Base-by-base conservation (phyloP, 2,797 vertebrate species). In the Takifugu ocellatus region DNA sequence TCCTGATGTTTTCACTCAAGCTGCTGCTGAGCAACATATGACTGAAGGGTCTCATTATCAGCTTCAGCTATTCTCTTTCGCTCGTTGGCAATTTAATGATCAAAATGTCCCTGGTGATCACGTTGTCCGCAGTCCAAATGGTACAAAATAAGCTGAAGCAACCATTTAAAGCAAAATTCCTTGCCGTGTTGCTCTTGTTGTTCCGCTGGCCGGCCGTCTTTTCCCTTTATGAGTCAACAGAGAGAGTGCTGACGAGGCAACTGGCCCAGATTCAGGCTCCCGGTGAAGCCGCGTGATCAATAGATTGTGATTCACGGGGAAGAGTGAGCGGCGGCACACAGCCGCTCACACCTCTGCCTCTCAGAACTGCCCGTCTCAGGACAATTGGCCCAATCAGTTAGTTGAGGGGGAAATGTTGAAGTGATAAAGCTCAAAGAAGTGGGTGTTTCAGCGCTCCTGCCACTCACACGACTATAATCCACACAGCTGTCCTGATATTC, bases 191-290 rank as follows among this genome's bases (percentile, higher is more conserved):
- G 49, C 43, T 59, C 26, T 56, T 36, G 57, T 56, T 36, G 57
- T 60, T 66, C 68, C 56, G 49, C 61, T 15, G 52, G 27, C 56
- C 62, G 21, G 25, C 24, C 25, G 55, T 62, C 59, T 70, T 75
- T 72, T 63, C 49, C 36, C 51, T 44, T 59, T 47, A 15, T 42
- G 56, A 66, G 54, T 48, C 51, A 51, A 56, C 57, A 61, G 49
- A 70, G 58, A 82, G 61, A 83, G 66, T 81, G 88, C 88, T 87
- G 86, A 90, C 84, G 49, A 57, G 73, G 87, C 84, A 85, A 55
- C 79, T 74, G 73, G 79, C 77, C 67, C 68, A 79, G 71, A 78
- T 86, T 69, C 78, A 65, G 68, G 75, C 77, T 78, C 74, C 51
- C 67, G 47, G 16, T 77, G 71, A 71, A 78, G 84, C 69, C 72